Percentiles rank a stretch among this genome's conserved stretches.
Conservation (phyloP, 2,797 vertebrate genomes). For the Myotis planiceps region DNA sequence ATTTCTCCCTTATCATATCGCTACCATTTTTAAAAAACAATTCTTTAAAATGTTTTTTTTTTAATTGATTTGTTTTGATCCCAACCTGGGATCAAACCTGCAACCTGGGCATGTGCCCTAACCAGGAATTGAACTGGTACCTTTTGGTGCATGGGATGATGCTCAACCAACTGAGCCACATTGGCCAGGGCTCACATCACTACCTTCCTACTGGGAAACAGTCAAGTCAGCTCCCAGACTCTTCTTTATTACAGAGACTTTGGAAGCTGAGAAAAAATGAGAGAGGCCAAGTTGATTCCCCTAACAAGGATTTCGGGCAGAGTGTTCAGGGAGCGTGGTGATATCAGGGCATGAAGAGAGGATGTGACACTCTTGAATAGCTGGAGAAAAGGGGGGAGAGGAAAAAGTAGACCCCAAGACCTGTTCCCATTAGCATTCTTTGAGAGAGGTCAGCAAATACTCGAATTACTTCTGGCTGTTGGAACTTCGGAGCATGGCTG, state of each 20-base stretch:
- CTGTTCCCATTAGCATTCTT: neutral
- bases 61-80: neutral
- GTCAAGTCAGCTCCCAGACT: neutral
- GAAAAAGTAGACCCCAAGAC: neutral
- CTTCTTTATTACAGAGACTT: neutral
- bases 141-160: neutral
- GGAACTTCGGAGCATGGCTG: neutral
- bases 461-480: neutral
- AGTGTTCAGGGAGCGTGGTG: neutral
- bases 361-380: neutral
- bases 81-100: neutral
- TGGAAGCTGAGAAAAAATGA: slow-evolving; percentile 9
- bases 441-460: neutral
- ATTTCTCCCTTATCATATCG: neutral
- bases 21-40: neutral
- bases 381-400: neutral
- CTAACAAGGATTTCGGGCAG: neutral
- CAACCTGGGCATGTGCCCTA: neutral
- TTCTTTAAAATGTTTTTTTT: neutral
- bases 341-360: neutral
- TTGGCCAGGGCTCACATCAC: neutral
- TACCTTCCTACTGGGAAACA: neutral
- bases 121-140: neutral
- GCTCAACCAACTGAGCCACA: neutral
- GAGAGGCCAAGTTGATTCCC: neutral